phyloP scores from a whole-genome alignment of 1,140 invertebrate species.

The Bathynomus jamesi region DNA sequence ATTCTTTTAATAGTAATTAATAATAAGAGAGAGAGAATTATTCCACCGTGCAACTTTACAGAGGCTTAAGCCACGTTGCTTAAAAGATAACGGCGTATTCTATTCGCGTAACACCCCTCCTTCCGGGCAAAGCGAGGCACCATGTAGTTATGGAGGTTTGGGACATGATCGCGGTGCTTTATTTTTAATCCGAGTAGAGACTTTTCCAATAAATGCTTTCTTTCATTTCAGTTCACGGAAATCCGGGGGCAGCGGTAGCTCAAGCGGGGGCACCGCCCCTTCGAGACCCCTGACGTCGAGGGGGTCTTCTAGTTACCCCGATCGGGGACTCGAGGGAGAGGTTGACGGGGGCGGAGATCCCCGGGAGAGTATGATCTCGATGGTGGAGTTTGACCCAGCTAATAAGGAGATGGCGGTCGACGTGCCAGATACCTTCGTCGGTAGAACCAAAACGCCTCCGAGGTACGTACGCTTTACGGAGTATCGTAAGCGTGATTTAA shows the following conservation, averaged over 20 bases:
- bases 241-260: slow-evolving; percentile 32
- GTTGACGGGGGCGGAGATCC: not conserved
- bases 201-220: not conserved
- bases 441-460: slow-evolving; percentile 79
- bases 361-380: slow-evolving; percentile 45
- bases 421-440: slow-evolving; percentile 90
- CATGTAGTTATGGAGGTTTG: no score
- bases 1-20: no score
- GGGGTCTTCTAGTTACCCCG: slow-evolving; percentile 5
- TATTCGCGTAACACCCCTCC: no score
- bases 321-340: slow-evolving; percentile 8
- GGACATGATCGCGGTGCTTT: no score
- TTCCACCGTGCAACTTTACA: no score
- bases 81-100: no score
- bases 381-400: slow-evolving; percentile 44
- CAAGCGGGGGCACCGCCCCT: slow-evolving; percentile 25
- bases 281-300: not conserved
- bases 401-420: slow-evolving; percentile 91
- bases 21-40: no score
- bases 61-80: no score
- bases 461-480: slow-evolving; percentile 60
- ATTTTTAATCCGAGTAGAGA: no score
- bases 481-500: no score
- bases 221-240: slow-evolving; percentile 33
- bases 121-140: no score